Evolutionary conservation across 2,888 invertebrate genomes (phyloP).

Genomic region (Perizoma flavofasciatum): DNA sequence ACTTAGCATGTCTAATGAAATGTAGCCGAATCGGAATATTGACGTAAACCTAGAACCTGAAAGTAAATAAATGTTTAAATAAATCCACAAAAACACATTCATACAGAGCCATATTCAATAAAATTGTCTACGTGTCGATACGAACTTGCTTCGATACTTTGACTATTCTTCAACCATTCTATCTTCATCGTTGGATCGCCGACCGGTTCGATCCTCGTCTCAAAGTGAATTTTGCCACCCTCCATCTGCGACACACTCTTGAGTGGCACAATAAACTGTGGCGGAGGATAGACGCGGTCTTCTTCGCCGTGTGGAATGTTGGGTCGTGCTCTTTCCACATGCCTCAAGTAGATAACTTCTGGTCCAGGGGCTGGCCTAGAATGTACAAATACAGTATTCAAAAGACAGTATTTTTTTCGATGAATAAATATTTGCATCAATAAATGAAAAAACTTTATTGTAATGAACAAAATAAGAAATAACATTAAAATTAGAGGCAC

Average conservation of each 20-base stretch:
- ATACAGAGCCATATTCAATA: too few relatives aligned
- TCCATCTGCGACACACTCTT: conserved; percentile 92
- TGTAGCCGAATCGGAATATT: conserved; percentile 98
- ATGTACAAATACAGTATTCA: conserved; percentile 30
- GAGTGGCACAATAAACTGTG: conserved; percentile 95
- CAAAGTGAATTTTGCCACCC: conserved; percentile 97
- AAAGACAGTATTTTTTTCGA: too few relatives aligned
- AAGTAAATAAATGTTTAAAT: conserved; percentile 37
- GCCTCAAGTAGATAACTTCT: conserved; percentile 96
- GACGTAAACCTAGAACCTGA: conserved; percentile 97
- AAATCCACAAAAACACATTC: background rate
- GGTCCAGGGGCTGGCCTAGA: conserved; percentile 94
- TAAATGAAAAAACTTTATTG: too few relatives aligned
- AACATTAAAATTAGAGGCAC: background rate
- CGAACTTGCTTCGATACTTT: conserved; percentile 96
- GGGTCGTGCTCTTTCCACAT: conserved; percentile 95
- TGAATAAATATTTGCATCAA: background rate
- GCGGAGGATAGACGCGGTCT: conserved; percentile 94
- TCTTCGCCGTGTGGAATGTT: conserved; percentile 92
- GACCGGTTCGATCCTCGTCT: conserved; percentile 98
- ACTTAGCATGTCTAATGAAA: conserved; percentile 95
- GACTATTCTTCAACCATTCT: conserved; percentile 97
- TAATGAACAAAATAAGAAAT: background rate
- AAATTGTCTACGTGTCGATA: conserved; percentile 35
- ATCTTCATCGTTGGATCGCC: conserved; percentile 98